Percentiles rank a stretch among this genome's conserved stretches.
phyloP scores from a whole-genome alignment of 2,888 invertebrate species.

The Amphiduros pacificus region DNA sequence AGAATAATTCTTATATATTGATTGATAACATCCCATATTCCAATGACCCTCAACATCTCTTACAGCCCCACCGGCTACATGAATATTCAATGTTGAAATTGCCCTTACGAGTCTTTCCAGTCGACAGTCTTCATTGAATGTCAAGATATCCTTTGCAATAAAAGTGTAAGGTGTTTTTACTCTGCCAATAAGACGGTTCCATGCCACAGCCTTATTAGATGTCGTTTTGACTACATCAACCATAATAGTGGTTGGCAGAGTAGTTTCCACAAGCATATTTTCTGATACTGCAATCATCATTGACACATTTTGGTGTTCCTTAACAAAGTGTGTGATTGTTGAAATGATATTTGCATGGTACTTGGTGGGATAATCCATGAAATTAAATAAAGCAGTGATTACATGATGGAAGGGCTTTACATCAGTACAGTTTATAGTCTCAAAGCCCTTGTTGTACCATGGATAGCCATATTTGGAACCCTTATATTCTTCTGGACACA shows the following conservation, averaged over 20 bases:
- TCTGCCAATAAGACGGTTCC: slow-evolving; percentile 33
- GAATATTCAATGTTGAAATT: slow-evolving; percentile 34
- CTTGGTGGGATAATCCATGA: slow-evolving; percentile 7
- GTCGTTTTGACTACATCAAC: too few relatives aligned
- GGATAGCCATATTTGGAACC: slow-evolving; percentile 33
- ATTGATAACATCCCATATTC: slow-evolving; percentile 45
- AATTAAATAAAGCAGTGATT: slow-evolving; percentile 23
- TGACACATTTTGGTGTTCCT: too few relatives aligned
- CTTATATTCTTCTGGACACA: slow-evolving; percentile 33
- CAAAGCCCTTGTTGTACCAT: slow-evolving; percentile 35
- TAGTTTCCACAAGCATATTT: not conserved
- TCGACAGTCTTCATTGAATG: slow-evolving; percentile 36
- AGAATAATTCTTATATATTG: slow-evolving; percentile 40
- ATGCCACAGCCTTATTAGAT: slow-evolving; percentile 29
- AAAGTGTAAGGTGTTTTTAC: slow-evolving; percentile 43
- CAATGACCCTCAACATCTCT: slow-evolving; percentile 42
- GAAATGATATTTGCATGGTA: too few relatives aligned
- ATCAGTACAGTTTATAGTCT: slow-evolving; percentile 24
- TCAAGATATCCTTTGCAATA: slow-evolving; percentile 35
- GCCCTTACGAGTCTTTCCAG: slow-evolving; percentile 44
- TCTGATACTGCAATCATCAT: too few relatives aligned
- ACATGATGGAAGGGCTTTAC: slow-evolving; percentile 15
- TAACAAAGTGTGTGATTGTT: too few relatives aligned
- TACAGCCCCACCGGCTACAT: slow-evolving; percentile 40
- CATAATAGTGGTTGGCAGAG: too few relatives aligned